Evolutionary conservation across 2,797 vertebrate species (phyloP).

Genomic region (Oceanodroma leucorhoa): DNA sequence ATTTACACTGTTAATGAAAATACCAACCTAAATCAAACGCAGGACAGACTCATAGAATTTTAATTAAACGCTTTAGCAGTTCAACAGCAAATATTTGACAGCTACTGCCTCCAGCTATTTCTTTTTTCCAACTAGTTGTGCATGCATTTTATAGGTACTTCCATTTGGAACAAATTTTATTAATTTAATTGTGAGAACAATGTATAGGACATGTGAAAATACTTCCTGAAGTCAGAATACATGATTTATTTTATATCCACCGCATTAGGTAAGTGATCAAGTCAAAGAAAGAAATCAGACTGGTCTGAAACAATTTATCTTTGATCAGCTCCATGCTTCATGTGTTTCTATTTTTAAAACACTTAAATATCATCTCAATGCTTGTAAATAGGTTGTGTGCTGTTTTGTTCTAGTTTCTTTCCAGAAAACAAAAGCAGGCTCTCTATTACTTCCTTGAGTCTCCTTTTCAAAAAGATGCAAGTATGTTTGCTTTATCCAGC

Average conservation of each 20-base stretch:
- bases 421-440: background rate
- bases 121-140: background rate
- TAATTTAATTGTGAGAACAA: background rate
- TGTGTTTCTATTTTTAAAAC: background rate
- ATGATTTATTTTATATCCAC: background rate
- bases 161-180: slow-evolving; percentile 10
- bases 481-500: background rate
- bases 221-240: background rate
- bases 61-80: background rate
- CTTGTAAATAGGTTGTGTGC: background rate
- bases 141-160: background rate
- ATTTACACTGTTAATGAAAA: background rate
- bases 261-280: background rate
- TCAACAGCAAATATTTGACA: background rate
- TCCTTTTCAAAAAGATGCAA: background rate
- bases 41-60: background rate
- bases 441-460: background rate
- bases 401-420: background rate
- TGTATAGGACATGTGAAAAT: background rate
- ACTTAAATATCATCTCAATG: background rate
- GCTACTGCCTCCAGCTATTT: slow-evolving; percentile 16
- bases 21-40: background rate
- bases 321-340: background rate
- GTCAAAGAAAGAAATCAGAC: background rate
- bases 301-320: background rate